A percentile compares a stretch with the other conserved stretches of the same genome.
phyloP scores from a whole-genome alignment of 2,113 vertebrate species.

The Indri indri region DNA sequence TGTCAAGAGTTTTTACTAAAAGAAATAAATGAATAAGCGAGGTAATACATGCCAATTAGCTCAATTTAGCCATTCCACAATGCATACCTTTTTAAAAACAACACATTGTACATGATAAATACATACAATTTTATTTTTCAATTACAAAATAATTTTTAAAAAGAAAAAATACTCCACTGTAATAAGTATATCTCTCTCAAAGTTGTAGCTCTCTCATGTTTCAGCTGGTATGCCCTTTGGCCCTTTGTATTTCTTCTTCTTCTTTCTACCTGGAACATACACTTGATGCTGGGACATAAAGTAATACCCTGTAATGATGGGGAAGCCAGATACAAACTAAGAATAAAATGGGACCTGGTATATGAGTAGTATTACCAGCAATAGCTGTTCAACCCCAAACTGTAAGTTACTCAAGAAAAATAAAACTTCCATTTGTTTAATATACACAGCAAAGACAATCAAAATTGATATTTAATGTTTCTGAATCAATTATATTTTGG shows the following conservation, averaged over 20 bases:
- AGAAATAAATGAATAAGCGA: neutral
- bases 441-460: neutral
- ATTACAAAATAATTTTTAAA: neutral
- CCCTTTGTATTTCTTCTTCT: neutral
- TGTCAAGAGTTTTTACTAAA: neutral
- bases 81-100: neutral
- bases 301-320: neutral
- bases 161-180: neutral
- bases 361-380: neutral
- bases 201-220: neutral
- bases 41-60: neutral
- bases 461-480: neutral
- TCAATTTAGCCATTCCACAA: too few species aligned
- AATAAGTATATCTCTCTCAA: neutral
- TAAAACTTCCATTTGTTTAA: neutral
- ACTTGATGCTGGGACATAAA: neutral
- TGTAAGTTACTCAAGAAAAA: neutral
- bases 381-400: neutral
- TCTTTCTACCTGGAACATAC: neutral
- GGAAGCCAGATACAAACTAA: neutral
- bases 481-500: neutral
- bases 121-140: neutral
- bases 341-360: neutral
- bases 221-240: neutral
- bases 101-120: neutral